phyloP scores from a whole-genome alignment of 2,113 vertebrate genomes.

The Addax nasomaculatus region DNA sequence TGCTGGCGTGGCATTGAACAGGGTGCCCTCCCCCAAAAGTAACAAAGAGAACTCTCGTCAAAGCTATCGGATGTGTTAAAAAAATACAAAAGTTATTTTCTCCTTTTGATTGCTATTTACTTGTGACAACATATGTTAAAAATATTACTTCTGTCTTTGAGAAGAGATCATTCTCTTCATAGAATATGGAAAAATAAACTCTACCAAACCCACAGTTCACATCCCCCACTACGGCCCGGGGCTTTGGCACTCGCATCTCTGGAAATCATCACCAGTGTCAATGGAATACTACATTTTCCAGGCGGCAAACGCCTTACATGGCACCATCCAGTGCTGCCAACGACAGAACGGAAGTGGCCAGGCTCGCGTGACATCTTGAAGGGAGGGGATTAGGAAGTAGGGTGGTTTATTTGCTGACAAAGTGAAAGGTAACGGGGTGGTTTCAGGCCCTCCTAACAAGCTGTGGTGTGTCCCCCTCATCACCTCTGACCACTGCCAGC shows the following conservation, averaged over 20 bases:
- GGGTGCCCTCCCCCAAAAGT: conserved; percentile 18
- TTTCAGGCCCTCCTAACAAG: conserved; percentile 16
- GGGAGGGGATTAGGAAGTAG: background rate
- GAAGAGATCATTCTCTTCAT: conserved; percentile 73
- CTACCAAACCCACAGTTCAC: conserved; percentile 64
- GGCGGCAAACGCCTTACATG: background rate
- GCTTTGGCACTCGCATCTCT: conserved; percentile 23
- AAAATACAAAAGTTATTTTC: conserved; percentile 77
- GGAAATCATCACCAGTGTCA: background rate
- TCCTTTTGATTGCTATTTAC: conserved; percentile 70
- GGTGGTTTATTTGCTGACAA: background rate
- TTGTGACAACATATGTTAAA: conserved; percentile 81
- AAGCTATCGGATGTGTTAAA: conserved; percentile 68
- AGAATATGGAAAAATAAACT: conserved; percentile 83
- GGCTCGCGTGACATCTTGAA: background rate
- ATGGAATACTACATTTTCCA: background rate
- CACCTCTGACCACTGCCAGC: background rate
- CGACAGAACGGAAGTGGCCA: background rate
- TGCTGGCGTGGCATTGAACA: background rate
- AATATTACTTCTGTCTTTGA: conserved; percentile 82
- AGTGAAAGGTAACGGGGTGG: background rate
- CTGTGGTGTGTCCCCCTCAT: background rate
- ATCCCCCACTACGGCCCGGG: conserved; percentile 34
- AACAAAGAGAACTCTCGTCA: conserved; percentile 48
- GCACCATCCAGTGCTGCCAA: background rate